Conservation (phyloP, 2,888 invertebrate species). For the Lissocephala sabroskyi region DNA sequence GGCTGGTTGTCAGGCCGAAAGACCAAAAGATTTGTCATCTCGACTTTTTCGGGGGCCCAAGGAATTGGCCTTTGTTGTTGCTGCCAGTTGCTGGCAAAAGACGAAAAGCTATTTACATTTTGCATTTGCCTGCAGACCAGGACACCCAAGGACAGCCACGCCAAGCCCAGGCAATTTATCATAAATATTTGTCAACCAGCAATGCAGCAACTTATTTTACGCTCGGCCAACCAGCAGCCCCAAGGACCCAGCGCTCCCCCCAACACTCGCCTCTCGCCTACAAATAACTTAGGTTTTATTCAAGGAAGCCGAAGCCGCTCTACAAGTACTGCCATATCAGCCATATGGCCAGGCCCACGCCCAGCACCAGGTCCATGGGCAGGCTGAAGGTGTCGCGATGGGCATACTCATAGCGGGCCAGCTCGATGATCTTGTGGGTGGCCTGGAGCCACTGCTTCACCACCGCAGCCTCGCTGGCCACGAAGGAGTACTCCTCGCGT, state of each 20-base stretch:
- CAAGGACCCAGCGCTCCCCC: not conserved
- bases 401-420: slow-evolving; percentile 49
- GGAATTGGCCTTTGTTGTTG: not conserved
- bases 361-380: slow-evolving; percentile 67
- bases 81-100: no score
- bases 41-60: not conserved
- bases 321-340: slow-evolving; percentile 67
- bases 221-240: slow-evolving; percentile 37
- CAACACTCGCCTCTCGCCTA: not conserved
- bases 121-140: slow-evolving; percentile 29
- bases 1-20: no score
- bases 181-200: slow-evolving; percentile 59
- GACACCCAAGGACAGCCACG: slow-evolving; percentile 13
- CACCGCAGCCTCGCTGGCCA: slow-evolving; percentile 56
- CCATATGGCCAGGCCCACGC: slow-evolving; percentile 61
- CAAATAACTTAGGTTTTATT: slow-evolving; percentile 24
- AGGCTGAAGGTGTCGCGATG: slow-evolving; percentile 55
- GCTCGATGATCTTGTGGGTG: slow-evolving; percentile 59
- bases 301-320: slow-evolving; percentile 1
- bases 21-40: slow-evolving; percentile 52
- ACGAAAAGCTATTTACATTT: slow-evolving; percentile 57
- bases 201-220: slow-evolving; percentile 58
- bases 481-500: slow-evolving; percentile 62
- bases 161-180: slow-evolving; percentile 60
- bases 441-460: slow-evolving; percentile 66